Evolutionary conservation across 2,113 vertebrate genomes (phyloP).

Genomic region (Vireo altiloquus): DNA sequence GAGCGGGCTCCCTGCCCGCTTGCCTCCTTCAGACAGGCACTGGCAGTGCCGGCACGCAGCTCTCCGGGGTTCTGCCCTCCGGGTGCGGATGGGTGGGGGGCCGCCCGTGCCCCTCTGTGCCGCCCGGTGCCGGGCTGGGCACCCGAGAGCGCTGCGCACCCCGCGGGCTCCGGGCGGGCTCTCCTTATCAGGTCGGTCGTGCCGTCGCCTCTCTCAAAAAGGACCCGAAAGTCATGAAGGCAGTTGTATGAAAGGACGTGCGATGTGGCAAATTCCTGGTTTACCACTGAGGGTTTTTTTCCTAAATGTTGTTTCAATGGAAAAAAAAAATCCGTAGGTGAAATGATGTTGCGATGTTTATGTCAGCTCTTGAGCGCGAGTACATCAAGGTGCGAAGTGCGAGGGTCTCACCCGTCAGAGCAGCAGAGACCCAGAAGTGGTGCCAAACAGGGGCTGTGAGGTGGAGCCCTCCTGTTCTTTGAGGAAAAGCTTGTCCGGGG

Average conservation of each 20-base stretch:
- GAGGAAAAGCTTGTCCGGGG: background rate
- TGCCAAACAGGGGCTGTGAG: accelerated
- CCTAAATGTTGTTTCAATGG: background rate
- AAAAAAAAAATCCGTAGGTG: background rate
- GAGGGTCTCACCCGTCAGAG: accelerated
- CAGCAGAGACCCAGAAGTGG: background rate
- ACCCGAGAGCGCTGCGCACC: background rate
- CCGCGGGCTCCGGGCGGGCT: background rate
- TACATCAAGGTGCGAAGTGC: accelerated
- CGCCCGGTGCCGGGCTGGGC: background rate
- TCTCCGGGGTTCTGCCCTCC: background rate
- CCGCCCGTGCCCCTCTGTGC: background rate
- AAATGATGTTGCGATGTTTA: accelerated
- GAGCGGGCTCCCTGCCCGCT: background rate
- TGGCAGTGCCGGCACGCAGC: background rate
- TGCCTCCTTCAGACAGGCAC: background rate
- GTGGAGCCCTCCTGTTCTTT: background rate
- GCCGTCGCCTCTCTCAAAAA: background rate
- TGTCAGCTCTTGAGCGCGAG: background rate
- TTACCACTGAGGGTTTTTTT: accelerated
- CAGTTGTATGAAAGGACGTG: too few relatives aligned
- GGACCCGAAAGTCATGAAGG: accelerated
- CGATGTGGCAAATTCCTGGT: background rate
- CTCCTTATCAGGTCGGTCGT: background rate
- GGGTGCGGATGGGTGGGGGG: background rate